Base-by-base conservation (phyloP, 2,113 vertebrate genomes). In the Gracilinanus agilis region DNA sequence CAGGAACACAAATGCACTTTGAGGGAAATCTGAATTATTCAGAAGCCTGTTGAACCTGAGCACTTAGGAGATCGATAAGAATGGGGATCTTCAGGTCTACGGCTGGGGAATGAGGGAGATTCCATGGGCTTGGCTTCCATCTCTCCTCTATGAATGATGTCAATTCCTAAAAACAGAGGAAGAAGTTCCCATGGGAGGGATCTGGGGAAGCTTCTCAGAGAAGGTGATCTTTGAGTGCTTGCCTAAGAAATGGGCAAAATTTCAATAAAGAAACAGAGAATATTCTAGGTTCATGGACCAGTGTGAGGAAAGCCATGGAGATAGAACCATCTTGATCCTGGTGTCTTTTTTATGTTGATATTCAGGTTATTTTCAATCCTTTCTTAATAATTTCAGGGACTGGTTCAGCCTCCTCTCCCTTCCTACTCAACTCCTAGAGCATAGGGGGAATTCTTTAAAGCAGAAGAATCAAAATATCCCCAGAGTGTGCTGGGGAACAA, bases 1-100 rank as follows among this genome's bases (percentile, higher is more conserved):
- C 94, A 90, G 83, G 94, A 97, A 94, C 90, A 92, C 56, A 95
- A 91, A 96, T 97, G 91, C 89, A 95, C 93, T 97, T 96, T 89
- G 94, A 96, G 94, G 91, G 90, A 95, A 92, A 24, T 92, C 96
- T 97, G 92, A 97, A 97, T 97, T 97, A 96, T 97, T 97, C 96
- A 97, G 23, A 55, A 90, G 27, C 54, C 96, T 95, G 24, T 92
- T 92, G 91, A 88, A 93, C 93, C 93, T 95, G 92, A 96, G 93
- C 97, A 96, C 97, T 96, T 61, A 96, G 91, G 88, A 93, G 90
- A 54, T 7, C 21, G 44, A 90, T 88, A 44, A 94, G 67, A 19
- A 93, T 95, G 89, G 89, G 67, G 91, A 27, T 94, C 90, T 92
- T 91, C 89, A 92, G 0, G 54, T 53, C 53, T 58, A 9, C 25